Evolutionary conservation across 1,140 invertebrate species (phyloP).

Genomic region (Micrasema longulum): DNA sequence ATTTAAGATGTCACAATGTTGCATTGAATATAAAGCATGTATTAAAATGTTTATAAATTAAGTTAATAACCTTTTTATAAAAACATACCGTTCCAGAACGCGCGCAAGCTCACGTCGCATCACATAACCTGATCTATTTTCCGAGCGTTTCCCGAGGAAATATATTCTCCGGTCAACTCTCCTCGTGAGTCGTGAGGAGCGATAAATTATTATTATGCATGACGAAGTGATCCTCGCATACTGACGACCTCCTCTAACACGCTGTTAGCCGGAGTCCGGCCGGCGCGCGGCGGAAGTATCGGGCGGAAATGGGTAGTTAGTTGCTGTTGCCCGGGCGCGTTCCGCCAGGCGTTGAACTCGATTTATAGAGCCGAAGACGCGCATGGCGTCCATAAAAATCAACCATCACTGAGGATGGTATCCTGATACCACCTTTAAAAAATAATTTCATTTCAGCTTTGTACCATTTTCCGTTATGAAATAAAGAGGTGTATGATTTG

Average conservation of each 20-base stretch:
- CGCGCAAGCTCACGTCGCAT: no score
- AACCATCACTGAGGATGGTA: slow-evolving; percentile 4
- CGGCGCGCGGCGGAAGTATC: slow-evolving; percentile 47
- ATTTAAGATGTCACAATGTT: no score
- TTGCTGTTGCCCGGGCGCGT: slow-evolving; percentile 6
- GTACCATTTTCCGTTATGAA: neutral
- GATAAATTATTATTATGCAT: slow-evolving; percentile 6
- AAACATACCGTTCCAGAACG: no score
- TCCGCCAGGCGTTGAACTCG: slow-evolving; percentile 49
- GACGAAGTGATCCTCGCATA: neutral
- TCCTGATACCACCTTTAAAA: neutral
- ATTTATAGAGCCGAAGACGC: slow-evolving; percentile 20
- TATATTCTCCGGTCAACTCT: no score
- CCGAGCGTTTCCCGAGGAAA: no score
- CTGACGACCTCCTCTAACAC: neutral
- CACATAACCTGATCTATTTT: neutral
- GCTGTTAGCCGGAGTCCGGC: neutral
- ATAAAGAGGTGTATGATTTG: no score
- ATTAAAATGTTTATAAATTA: no score
- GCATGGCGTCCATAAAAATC: slow-evolving; percentile 18
- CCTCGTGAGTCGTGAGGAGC: no score
- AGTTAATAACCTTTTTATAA: no score
- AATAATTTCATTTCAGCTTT: neutral
- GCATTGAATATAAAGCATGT: no score
- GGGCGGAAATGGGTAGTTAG: slow-evolving; percentile 54